Conservation (phyloP, 64 coral and sea anemone genomes). For the Stichodactyla mertensii region DNA sequence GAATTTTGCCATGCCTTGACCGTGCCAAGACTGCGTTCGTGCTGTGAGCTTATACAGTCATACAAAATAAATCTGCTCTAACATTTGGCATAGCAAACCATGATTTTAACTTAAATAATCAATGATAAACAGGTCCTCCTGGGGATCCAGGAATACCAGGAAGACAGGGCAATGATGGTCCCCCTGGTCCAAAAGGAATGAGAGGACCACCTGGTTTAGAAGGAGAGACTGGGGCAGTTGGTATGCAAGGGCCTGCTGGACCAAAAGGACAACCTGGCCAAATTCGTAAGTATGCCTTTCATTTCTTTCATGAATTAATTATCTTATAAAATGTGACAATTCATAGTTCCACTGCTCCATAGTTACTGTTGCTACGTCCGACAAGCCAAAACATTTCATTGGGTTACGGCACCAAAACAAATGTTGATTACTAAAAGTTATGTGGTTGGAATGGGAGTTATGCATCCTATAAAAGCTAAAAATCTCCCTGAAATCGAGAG, state of each 20-base stretch:
- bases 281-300: constrained; percentile 58
- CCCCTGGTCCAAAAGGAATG: constrained; percentile 27
- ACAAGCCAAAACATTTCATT: no score
- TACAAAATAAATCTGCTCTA: no score
- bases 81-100: background rate
- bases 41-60: no score
- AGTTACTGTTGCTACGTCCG: no score
- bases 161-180: constrained; percentile 27
- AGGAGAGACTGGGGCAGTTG: constrained; percentile 22
- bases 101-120: background rate
- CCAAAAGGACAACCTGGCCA: constrained; percentile 54
- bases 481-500: no score
- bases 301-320: background rate
- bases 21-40: no score
- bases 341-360: no score
- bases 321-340: background rate
- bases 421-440: no score
- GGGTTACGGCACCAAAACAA: no score
- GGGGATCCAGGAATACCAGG: constrained; percentile 40
- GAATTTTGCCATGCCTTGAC: no score
- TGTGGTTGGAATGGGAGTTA: no score
- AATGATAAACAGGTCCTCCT: background rate
- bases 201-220: constrained; percentile 21
- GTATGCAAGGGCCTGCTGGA: constrained; percentile 22
- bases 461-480: no score